Evolutionary conservation across 2,797 vertebrate genomes (phyloP).

Genomic region (Xenopus petersii): DNA sequence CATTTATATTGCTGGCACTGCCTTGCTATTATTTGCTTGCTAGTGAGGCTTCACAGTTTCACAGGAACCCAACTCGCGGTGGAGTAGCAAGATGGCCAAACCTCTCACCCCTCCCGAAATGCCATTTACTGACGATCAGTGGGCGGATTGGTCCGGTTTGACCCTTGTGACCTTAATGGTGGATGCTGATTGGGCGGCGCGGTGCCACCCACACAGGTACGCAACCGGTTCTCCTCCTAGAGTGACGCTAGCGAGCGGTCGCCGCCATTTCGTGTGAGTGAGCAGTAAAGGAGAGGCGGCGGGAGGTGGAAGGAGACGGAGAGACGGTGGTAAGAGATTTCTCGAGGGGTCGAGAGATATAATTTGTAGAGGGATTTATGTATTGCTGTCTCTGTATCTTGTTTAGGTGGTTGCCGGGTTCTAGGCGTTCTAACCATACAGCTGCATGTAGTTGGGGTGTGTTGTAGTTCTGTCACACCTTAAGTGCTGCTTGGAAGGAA

Average conservation of each 20-base stretch:
- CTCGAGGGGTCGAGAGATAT: no score
- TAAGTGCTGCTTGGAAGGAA: no score
- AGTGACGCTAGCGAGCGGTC: constrained; percentile 16
- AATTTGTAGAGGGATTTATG: no score
- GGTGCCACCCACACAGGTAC: not conserved
- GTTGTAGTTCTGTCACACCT: no score
- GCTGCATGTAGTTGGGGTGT: no score
- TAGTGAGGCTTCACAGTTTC: no score
- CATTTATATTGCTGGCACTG: not conserved
- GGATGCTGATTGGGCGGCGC: not conserved
- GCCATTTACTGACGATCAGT: not conserved
- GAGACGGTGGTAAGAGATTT: not conserved
- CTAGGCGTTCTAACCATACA: no score
- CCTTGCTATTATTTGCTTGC: not conserved
- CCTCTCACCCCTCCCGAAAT: not conserved
- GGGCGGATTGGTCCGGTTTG: not conserved
- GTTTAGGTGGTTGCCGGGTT: no score
- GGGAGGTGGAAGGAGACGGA: constrained; percentile 24
- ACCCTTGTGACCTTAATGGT: not conserved
- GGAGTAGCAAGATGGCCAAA: constrained; percentile 14
- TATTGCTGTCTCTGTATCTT: no score
- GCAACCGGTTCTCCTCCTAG: not conserved
- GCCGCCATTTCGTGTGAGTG: constrained; percentile 49
- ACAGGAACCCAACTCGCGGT: not conserved
- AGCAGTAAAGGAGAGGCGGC: constrained; percentile 26